Conservation (phyloP, 1,140 invertebrate genomes). For the Drosophila melanogaster region Release_6_plus_ISO1_MT NC_004354.4:3209001-3209500, state of each 20-base stretch:
- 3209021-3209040: no score
- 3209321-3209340: slow-evolving; percentile 27
- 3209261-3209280: slow-evolving; percentile 15
- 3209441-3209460: slow-evolving; percentile 55
- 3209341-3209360: slow-evolving; percentile 3
- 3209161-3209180: background rate
- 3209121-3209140: background rate
- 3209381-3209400: slow-evolving; percentile 34
- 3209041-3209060: no score
- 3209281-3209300: slow-evolving; percentile 35
- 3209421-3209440: slow-evolving; percentile 22
- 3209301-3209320: slow-evolving; percentile 25
- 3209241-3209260: slow-evolving; percentile 10
- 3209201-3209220: slow-evolving; percentile 50
- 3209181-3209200: slow-evolving; percentile 43
- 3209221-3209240: slow-evolving; percentile 4
- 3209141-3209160: slow-evolving; percentile 6
- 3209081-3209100: no score
- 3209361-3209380: background rate
- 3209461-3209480: slow-evolving; percentile 12
- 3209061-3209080: no score
- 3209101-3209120: background rate
- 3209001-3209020: no score
- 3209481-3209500: slow-evolving; percentile 35
- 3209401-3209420: slow-evolving; percentile 14